Conservation (phyloP, 2,797 vertebrate genomes). For the Alosa sapidissima region DNA sequence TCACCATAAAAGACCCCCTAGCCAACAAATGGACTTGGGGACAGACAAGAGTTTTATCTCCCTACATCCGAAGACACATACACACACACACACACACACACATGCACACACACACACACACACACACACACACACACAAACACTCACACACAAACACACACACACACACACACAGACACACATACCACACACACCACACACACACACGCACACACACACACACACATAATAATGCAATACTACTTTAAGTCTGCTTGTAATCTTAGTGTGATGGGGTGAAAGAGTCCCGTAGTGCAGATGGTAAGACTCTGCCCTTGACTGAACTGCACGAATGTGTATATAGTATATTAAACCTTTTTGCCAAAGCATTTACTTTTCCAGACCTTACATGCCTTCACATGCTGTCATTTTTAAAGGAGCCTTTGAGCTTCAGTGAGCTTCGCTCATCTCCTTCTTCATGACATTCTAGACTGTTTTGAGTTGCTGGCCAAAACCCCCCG, state of each 20-base stretch:
- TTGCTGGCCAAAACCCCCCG: not conserved
- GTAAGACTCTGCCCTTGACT: not conserved
- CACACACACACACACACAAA: not conserved
- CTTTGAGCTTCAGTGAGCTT: no score
- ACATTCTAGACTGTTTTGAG: not conserved
- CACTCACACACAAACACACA: not conserved
- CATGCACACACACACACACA: not conserved
- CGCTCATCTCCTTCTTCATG: not conserved
- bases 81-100: not conserved
- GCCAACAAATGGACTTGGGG: no score
- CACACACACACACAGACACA: not conserved
- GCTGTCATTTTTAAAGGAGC: not conserved
- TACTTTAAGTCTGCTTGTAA: no score
- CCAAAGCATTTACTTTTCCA: not conserved
- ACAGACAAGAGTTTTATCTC: not conserved
- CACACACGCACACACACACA: constrained; percentile 7
- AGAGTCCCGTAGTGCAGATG: no score
- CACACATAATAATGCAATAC: not conserved
- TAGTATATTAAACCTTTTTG: not conserved
- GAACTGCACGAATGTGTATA: not conserved
- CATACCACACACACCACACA: constrained; percentile 15
- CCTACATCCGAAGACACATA: not conserved
- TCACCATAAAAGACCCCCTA: no score
- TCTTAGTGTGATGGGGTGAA: not conserved
- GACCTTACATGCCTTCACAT: not conserved